Evolutionary conservation across 2,888 invertebrate species (phyloP), one percentile per base, ranked within the genome.

Genomic region (Microctonus aethiopoides): DNA sequence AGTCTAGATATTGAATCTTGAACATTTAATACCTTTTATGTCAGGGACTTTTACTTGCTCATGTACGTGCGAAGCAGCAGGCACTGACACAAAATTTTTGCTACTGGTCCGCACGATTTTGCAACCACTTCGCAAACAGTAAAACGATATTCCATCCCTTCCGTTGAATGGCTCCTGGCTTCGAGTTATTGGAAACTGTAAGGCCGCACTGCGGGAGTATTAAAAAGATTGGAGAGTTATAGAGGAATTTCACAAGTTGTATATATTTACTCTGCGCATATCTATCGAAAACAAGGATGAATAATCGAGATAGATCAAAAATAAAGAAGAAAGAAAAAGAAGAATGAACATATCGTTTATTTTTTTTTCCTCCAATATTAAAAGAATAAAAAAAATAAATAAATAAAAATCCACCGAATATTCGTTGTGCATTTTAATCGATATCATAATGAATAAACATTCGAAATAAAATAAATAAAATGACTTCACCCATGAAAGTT

Each of bases 151-250:
- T 60, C 22, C 11, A 16, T 22, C 22, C 46, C 46, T 16, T 9
- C 46, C 39, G 11, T 56, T n/a, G 56, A 56, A 56, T 26, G 26
- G 39, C 39, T 26, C 26, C 29, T 20, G 34, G 24, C 59, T 67
- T 32, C 56, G 26, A 34, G 22, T 41, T 67, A 67, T 67, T 59
- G 66, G 57, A 67, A 67, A 13, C 20, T 39, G 32, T 11, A 41
- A 32, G 41, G 66, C 46, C 66, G 46, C 54, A 65, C 36, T 65
- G 39, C 64, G 64, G 36, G 39, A 59, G 57, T 67, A 67, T 46
- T 41, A 65, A 65, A 56, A 56, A 56, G 11, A 56, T 22, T 24
- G 39, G 11, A n/a, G n/a, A 34, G 34, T 39, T 1, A 26, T 24
- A 34, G 7, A 29, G 29, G 39, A 34, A 56, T 54, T 54, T 56